A percentile compares a stretch with the other conserved stretches of the same genome.
Evolutionary conservation across 2,797 vertebrate genomes (phyloP).

Genomic region (Peromyscus attwateri): DNA sequence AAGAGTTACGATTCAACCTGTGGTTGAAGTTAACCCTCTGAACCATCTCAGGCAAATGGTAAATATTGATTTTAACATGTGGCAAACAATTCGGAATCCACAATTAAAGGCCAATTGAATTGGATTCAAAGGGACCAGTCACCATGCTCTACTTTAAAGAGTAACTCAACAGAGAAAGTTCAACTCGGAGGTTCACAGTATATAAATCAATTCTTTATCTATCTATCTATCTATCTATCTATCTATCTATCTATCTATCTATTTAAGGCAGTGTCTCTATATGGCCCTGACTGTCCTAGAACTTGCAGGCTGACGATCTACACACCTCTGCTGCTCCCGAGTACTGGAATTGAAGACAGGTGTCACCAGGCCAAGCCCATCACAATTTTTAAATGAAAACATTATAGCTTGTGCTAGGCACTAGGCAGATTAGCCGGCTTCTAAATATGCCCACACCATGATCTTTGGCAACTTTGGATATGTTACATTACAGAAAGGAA

Average conservation of each 20-base stretch:
- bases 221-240: neutral
- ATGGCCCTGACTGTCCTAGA: neutral
- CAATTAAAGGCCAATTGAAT: conserved; percentile 37
- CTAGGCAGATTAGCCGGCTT: neutral
- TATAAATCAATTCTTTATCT: too few species aligned
- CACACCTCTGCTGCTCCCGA: neutral
- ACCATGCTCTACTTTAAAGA: neutral
- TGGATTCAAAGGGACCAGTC: neutral
- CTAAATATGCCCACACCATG: neutral
- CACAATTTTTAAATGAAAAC: neutral
- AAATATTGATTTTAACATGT: conserved; percentile 15
- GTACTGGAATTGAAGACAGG: neutral
- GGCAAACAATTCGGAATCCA: conserved; percentile 21
- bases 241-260: too few species aligned
- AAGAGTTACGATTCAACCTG: conserved; percentile 35
- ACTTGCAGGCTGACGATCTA: neutral
- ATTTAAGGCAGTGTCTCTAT: neutral
- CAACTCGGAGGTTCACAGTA: neutral
- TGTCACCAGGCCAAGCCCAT: neutral
- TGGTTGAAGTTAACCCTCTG: conserved; percentile 2
- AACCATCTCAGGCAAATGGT: neutral
- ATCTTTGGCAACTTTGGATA: neutral
- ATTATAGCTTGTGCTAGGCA: neutral
- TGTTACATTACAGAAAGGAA: neutral
- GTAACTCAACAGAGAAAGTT: neutral